Conservation (phyloP, 64 coral and sea anemone genomes). For the Montipora capricornis region DNA sequence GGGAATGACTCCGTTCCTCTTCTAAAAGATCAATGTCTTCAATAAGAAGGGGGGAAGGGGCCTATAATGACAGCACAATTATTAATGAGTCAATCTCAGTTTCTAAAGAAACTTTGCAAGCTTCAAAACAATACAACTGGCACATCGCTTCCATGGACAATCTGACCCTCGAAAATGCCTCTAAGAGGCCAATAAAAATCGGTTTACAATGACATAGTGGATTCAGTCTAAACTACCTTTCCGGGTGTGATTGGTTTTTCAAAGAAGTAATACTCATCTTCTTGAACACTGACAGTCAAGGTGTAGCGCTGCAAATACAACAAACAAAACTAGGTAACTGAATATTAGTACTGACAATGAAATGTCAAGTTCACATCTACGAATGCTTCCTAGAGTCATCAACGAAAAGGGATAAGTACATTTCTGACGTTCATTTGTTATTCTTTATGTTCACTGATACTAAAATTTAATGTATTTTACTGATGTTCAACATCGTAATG, state of each 20-base stretch:
- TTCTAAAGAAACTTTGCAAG: too few relatives aligned
- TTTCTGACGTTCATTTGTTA: too few relatives aligned
- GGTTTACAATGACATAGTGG: too few relatives aligned
- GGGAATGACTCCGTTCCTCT: slow-evolving; percentile 83
- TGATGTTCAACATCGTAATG: too few relatives aligned
- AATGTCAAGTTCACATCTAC: neutral
- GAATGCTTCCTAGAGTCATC: neutral
- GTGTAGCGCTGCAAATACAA: slow-evolving; percentile 79
- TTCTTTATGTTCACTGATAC: too few relatives aligned
- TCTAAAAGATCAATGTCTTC: slow-evolving; percentile 79
- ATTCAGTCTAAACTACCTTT: slow-evolving; percentile 50
- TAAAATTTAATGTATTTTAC: too few relatives aligned
- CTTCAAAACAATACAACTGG: too few relatives aligned
- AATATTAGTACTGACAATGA: neutral
- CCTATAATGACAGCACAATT: slow-evolving; percentile 32
- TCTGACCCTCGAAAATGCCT: too few relatives aligned
- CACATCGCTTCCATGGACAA: too few relatives aligned
- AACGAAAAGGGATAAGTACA: too few relatives aligned
- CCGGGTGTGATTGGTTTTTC: slow-evolving; percentile 83
- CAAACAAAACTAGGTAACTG: neutral
- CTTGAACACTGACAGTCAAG: slow-evolving; percentile 81
- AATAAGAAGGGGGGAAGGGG: slow-evolving; percentile 88
- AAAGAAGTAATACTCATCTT: slow-evolving; percentile 98
- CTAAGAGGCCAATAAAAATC: too few relatives aligned
- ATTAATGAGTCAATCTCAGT: neutral